Percentiles rank a stretch among this genome's conserved stretches.
Evolutionary conservation across 2,888 invertebrate species (phyloP).

Genomic region (Pachliopta kotzebuea): DNA sequence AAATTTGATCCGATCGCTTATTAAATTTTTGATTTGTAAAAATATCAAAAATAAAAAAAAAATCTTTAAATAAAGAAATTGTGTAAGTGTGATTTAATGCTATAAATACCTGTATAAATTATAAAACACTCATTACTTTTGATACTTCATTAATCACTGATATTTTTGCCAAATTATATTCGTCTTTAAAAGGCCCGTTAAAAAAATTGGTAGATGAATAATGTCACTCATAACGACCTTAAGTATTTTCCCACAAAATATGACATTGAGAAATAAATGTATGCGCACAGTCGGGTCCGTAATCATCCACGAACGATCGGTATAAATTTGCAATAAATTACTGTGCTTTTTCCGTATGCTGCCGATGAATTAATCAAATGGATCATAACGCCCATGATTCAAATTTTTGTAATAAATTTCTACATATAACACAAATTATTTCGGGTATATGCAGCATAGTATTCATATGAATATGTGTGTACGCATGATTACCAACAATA

Average conservation of each 20-base stretch:
- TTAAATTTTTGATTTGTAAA: too few relatives aligned
- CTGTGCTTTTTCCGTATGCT: conserved; percentile 4
- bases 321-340: conserved; percentile 24
- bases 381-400: neutral
- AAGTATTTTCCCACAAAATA: conserved; percentile 13
- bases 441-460: too few relatives aligned
- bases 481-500: conserved; percentile 43
- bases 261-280: conserved; percentile 16
- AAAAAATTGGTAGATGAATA: neutral
- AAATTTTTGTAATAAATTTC: neutral
- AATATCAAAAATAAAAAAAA: too few relatives aligned
- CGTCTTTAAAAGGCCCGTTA: neutral
- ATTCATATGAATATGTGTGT: neutral
- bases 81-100: too few relatives aligned
- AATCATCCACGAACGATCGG: conserved; percentile 9
- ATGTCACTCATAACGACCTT: neutral
- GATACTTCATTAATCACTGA: too few relatives aligned
- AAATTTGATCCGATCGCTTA: neutral
- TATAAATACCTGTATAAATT: too few relatives aligned
- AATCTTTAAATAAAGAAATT: too few relatives aligned
- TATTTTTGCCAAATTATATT: neutral
- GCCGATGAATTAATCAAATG: conserved; percentile 12
- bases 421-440: neutral
- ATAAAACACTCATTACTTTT: too few relatives aligned
- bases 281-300: conserved; percentile 3